Evolutionary conservation across 2,113 vertebrate species (phyloP).

Genomic region (Hylia prasina): DNA sequence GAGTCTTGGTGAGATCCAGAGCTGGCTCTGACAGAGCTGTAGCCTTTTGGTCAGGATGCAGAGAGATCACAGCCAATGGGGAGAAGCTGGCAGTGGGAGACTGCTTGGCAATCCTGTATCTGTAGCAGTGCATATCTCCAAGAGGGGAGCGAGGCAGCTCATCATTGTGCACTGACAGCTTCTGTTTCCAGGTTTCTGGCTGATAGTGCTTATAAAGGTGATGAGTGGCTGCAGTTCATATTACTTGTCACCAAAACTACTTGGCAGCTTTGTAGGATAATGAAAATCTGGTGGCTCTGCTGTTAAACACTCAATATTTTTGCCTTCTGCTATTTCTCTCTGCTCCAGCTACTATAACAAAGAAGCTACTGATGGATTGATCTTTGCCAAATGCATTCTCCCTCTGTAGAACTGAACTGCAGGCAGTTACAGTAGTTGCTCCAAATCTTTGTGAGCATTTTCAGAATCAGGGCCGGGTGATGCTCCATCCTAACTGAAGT

Average conservation of each 20-base stretch:
- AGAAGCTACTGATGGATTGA: not conserved
- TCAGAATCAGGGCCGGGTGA: not conserved
- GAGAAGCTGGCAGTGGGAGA: not conserved
- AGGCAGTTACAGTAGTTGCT: not conserved
- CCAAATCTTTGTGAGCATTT: not conserved
- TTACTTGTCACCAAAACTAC: not conserved
- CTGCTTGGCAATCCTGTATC: not conserved
- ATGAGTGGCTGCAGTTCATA: not conserved
- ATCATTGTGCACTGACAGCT: not conserved
- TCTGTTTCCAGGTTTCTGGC: not conserved
- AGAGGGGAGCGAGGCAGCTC: not conserved
- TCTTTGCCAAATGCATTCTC: not conserved
- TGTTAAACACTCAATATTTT: not conserved
- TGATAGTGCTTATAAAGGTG: not conserved
- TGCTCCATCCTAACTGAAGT: accelerated
- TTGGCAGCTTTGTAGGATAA: not conserved
- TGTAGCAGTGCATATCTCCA: not conserved
- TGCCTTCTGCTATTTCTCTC: not conserved
- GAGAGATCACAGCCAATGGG: not conserved
- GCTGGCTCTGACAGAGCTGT: not conserved
- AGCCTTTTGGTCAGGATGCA: not conserved
- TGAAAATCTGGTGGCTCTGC: not conserved
- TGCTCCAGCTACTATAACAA: not conserved
- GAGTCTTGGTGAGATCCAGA: not conserved
- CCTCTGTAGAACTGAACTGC: not conserved